phyloP scores from a whole-genome alignment of 1,140 invertebrate species.

The Galendromus occidentalis region DNA sequence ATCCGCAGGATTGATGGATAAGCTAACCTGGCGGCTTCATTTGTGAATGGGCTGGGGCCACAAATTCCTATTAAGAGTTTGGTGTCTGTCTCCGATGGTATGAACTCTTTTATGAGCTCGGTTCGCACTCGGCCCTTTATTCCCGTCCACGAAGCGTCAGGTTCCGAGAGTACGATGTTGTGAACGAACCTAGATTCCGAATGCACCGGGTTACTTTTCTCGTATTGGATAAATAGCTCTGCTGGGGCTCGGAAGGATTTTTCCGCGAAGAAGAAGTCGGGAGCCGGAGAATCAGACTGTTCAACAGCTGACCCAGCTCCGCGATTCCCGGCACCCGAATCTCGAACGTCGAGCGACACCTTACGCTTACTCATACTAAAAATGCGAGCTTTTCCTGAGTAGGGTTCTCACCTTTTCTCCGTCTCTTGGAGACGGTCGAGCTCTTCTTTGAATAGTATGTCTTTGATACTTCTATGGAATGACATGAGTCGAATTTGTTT shows the following conservation, averaged over 20 bases:
- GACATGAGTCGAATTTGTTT: constrained; percentile 8
- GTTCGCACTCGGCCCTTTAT: background rate
- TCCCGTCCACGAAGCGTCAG: constrained; percentile 1
- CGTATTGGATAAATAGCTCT: too few relatives aligned
- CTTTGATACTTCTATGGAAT: background rate
- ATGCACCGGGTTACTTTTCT: too few relatives aligned
- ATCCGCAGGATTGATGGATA: too few relatives aligned
- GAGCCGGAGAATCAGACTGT: too few relatives aligned
- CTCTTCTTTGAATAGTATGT: background rate
- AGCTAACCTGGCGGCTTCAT: background rate
- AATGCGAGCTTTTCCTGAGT: too few relatives aligned
- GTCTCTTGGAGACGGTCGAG: background rate
- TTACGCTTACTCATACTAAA: too few relatives aligned
- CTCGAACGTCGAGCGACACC: too few relatives aligned
- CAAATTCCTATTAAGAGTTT: background rate
- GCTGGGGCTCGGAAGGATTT: too few relatives aligned
- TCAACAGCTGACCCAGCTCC: too few relatives aligned
- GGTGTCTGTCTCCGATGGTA: background rate
- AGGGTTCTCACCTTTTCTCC: background rate
- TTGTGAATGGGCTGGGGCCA: background rate
- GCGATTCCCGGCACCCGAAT: too few relatives aligned
- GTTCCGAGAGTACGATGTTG: background rate
- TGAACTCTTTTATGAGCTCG: background rate
- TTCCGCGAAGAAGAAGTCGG: too few relatives aligned
- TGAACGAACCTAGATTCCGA: background rate